Percentiles rank a stretch among this genome's conserved stretches.
Evolutionary conservation across 2,113 vertebrate species (phyloP).

Genomic region (Microcebus tavaratra): DNA sequence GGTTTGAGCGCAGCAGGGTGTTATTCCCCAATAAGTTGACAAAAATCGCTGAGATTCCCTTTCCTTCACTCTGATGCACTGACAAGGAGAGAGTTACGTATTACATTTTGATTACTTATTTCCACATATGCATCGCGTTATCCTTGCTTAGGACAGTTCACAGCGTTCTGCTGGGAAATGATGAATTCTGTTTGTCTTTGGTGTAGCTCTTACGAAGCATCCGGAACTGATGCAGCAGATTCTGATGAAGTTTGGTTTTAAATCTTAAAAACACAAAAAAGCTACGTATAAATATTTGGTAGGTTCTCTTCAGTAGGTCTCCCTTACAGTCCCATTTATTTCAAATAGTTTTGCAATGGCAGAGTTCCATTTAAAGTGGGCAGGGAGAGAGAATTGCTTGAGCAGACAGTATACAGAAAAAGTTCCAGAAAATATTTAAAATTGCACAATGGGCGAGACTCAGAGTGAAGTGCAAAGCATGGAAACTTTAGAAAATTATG

Average conservation of each 20-base stretch:
- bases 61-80: background rate
- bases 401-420: background rate
- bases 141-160: background rate
- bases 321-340: background rate
- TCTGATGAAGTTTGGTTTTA: background rate
- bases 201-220: background rate
- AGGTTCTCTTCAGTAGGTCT: background rate
- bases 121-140: accelerated
- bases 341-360: background rate
- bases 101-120: slow-evolving; percentile 11
- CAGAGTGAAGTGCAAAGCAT: background rate
- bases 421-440: background rate
- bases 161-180: background rate
- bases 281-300: background rate
- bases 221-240: background rate
- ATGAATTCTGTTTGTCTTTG: background rate
- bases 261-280: background rate
- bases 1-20: background rate
- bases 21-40: background rate
- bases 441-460: too few species aligned
- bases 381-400: background rate
- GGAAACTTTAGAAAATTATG: background rate
- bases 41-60: background rate
- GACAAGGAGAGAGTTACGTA: background rate
- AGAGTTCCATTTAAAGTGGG: background rate